A percentile compares a stretch with the other conserved stretches of the same genome.
phyloP scores from a whole-genome alignment of 2,888 invertebrate genomes.

The Dysmachus trigonus region DNA sequence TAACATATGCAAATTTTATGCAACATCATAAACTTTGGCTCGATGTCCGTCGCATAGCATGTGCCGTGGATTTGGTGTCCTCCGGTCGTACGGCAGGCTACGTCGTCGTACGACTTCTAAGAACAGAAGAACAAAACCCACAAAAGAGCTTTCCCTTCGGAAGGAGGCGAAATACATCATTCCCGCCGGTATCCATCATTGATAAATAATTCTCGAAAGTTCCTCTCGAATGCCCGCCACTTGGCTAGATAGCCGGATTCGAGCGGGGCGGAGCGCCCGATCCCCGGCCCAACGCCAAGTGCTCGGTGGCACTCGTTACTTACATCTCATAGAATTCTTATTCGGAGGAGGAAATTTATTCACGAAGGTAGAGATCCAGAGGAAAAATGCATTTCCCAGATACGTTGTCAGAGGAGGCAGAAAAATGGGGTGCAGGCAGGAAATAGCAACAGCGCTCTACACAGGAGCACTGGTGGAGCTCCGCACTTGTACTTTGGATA shows the following conservation, averaged over 20 bases:
- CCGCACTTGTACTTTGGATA: conserved; percentile 5
- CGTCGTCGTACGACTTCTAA: conserved; percentile 2
- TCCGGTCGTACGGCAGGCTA: not conserved
- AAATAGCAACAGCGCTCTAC: not conserved
- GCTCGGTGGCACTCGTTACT: conserved; percentile 18
- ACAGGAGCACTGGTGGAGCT: not conserved
- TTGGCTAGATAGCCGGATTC: not conserved
- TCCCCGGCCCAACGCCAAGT: not conserved
- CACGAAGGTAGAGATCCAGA: conserved; percentile 26
- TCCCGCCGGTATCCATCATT: conserved; percentile 37
- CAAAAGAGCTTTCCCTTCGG: conserved; percentile 28
- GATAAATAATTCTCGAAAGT: conserved; percentile 41
- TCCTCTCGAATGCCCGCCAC: conserved; percentile 24
- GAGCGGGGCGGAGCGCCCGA: not conserved
- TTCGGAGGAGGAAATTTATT: conserved; percentile 28
- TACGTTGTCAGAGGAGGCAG: conserved; percentile 10
- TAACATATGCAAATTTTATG: conserved; percentile 43
- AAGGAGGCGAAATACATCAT: conserved; percentile 30
- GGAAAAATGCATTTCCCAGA: conserved; percentile 36
- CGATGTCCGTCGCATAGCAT: conserved; percentile 32
- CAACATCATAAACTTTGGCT: conserved; percentile 42
- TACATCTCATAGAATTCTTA: conserved; percentile 17
- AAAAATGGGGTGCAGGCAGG: conserved; percentile 15
- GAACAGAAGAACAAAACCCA: conserved; percentile 13
- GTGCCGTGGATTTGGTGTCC: conserved; percentile 29